These are phyloP conservation scores for Hydractinia symbiolongicarpus DNA, from an alignment of 30 jellyfish, hydroid and myxozoan genomes.

Conservation along the genomic window DNA sequence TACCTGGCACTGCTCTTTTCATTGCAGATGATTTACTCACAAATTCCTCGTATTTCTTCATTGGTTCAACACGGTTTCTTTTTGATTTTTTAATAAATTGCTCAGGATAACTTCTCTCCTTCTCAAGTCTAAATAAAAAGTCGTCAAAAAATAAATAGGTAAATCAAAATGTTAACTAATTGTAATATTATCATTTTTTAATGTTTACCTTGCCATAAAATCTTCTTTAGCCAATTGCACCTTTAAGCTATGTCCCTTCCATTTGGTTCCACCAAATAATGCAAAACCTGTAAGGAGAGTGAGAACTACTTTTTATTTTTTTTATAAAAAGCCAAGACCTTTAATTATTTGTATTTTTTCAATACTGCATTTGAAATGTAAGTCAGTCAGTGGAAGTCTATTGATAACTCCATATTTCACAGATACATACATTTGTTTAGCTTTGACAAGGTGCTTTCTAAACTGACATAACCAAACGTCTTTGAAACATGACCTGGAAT, in stretches of 20 bases:
- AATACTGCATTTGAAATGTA: background rate
- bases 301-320: background rate
- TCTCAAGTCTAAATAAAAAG: conserved; percentile 39
- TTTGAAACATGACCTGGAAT: conserved; percentile 36
- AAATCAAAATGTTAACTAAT: background rate
- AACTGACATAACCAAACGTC: conserved; percentile 65
- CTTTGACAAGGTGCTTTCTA: conserved; percentile 13
- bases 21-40: conserved; percentile 29
- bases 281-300: conserved; percentile 50
- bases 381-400: background rate
- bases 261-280: conserved; percentile 63
- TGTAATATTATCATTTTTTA: background rate
- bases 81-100: background rate
- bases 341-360: background rate
- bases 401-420: background rate
- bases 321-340: background rate
- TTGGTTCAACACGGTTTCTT: conserved; percentile 14
- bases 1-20: conserved; percentile 69
- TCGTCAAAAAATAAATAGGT: background rate
- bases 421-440: conserved; percentile 56
- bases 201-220: conserved; percentile 40
- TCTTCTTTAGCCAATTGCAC: conserved; percentile 82
- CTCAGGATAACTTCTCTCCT: conserved; percentile 47
- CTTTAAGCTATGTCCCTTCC: conserved; percentile 79
- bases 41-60: conserved; percentile 39